These are phyloP conservation scores for Kryphioiulus occultus DNA, from an alignment of 2,888 invertebrate species.

Conservation along the genomic window DNA sequence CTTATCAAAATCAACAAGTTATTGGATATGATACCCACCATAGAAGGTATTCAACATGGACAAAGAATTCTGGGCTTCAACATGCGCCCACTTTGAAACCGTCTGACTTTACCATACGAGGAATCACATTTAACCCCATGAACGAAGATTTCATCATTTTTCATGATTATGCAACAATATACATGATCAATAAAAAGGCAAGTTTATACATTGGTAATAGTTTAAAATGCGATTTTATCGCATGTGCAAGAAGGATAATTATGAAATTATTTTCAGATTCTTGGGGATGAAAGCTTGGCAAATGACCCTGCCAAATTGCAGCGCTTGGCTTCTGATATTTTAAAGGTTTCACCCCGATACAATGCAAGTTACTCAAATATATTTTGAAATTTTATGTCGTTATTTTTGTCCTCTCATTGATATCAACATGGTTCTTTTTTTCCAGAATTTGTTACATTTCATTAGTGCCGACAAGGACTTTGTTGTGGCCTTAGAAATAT, in stretches of 20 bases:
- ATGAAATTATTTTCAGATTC: neutral
- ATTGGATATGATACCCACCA: neutral
- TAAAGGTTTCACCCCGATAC: slow-evolving; percentile 20
- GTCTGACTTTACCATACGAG: neutral
- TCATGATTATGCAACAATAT: neutral
- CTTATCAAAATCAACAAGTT: slow-evolving; percentile 76
- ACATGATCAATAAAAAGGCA: slow-evolving; percentile 41
- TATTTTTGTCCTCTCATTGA: neutral
- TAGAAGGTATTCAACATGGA: neutral
- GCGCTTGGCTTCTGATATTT: neutral
- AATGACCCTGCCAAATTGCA: neutral
- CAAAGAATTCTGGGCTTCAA: neutral
- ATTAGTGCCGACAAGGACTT: slow-evolving; percentile 22
- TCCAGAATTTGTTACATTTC: slow-evolving; percentile 45
- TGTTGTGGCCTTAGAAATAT: slow-evolving; percentile 46
- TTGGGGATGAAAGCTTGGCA: slow-evolving; percentile 4
- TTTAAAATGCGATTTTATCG: neutral
- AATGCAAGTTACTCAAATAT: slow-evolving; percentile 12
- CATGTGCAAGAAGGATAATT: neutral
- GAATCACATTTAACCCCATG: slow-evolving; percentile 33
- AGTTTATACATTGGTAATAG: neutral
- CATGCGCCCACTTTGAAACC: neutral
- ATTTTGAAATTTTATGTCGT: neutral
- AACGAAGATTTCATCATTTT: slow-evolving; percentile 22
- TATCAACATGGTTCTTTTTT: neutral